A percentile compares a stretch with the other conserved stretches of the same genome.
Conservation (phyloP, 2,888 invertebrate species). For the Hydrotaea cyrtoneurina region DNA sequence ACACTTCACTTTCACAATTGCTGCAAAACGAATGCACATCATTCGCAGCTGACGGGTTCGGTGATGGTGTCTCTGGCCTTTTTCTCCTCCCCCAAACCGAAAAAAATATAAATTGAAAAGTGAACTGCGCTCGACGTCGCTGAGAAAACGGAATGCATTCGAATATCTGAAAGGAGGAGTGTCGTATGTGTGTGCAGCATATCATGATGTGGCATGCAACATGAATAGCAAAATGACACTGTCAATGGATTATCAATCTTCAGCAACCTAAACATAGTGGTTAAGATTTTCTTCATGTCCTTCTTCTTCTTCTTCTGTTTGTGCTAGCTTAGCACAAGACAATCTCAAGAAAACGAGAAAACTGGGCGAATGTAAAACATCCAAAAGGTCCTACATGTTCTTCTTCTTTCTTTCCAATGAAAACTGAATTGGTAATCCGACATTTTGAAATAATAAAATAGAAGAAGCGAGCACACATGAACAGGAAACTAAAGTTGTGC, state of each 20-base stretch:
- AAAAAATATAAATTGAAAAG: slow-evolving; percentile 30
- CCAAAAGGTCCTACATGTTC: neutral
- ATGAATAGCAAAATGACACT: slow-evolving; percentile 63
- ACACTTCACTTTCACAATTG: slow-evolving; percentile 29
- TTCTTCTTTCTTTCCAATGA: no score
- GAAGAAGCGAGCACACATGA: neutral
- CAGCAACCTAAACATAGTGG: slow-evolving; percentile 31
- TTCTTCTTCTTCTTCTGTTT: slow-evolving; percentile 23
- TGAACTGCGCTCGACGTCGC: neutral
- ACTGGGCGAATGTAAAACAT: slow-evolving; percentile 7
- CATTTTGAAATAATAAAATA: neutral
- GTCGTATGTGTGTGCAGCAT: neutral
- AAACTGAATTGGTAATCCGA: neutral
- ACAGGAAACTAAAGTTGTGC: slow-evolving; percentile 34
- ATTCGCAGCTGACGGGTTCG: neutral
- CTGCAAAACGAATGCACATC: neutral
- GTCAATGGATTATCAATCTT: slow-evolving; percentile 70
- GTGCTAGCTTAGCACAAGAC: neutral
- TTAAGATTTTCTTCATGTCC: no score
- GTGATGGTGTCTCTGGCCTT: slow-evolving; percentile 19
- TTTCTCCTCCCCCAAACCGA: neutral
- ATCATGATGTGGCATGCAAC: slow-evolving; percentile 38
- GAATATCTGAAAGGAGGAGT: neutral
- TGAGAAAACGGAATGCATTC: neutral
- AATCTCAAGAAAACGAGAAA: neutral